Percentiles rank a stretch among this genome's conserved stretches.
phyloP scores from a whole-genome alignment of 2,113 vertebrate genomes.

The Arizona elegans region DNA sequence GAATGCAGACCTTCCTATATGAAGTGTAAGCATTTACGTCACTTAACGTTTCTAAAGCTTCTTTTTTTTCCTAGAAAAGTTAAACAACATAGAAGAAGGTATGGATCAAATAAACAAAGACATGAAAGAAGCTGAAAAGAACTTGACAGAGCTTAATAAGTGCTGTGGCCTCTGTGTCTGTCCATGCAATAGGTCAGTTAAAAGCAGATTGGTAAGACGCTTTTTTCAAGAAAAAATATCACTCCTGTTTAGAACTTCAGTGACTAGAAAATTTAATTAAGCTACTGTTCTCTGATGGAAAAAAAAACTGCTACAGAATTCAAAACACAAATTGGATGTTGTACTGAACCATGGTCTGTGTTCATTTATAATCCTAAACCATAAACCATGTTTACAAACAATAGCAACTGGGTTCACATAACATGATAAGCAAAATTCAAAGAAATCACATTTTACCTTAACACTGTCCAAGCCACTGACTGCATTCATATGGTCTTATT shows the following conservation, averaged over 20 bases:
- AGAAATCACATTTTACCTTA: neutral
- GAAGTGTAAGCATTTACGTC: neutral
- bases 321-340: neutral
- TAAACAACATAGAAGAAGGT: conserved; percentile 84
- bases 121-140: conserved; percentile 93
- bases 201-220: neutral
- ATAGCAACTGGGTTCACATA: neutral
- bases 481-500: neutral
- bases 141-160: conserved; percentile 91
- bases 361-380: neutral
- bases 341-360: neutral
- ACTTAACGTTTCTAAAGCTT: conserved; percentile 12
- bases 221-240: neutral
- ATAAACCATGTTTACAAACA: neutral
- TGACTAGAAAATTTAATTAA: neutral
- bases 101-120: conserved; percentile 99
- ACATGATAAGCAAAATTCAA: neutral
- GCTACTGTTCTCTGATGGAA: neutral
- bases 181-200: conserved; percentile 89
- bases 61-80: conserved; percentile 78
- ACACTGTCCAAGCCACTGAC: neutral
- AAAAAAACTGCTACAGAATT: neutral
- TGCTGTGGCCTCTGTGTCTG: conserved; percentile 96
- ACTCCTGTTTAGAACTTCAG: neutral
- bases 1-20: neutral